Conservation (phyloP, 1,140 invertebrate genomes). For the Schlechtendalia chinensis region DNA sequence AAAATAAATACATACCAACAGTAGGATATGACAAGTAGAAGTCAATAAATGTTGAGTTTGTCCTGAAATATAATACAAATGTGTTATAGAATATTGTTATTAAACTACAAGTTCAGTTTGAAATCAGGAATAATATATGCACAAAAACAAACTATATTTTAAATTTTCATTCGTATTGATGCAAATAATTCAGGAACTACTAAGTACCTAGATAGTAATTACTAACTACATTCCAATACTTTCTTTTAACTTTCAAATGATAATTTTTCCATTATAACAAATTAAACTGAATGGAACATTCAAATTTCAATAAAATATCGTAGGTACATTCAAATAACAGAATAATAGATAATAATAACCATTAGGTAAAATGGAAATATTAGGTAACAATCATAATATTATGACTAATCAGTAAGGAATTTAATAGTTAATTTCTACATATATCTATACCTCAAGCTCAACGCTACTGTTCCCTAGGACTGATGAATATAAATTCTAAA, state of each 20-base stretch:
- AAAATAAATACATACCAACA: constrained; percentile 3
- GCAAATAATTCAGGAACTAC: too few relatives aligned
- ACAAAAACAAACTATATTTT: too few relatives aligned
- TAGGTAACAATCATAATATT: not conserved
- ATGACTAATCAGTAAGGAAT: constrained; percentile 8
- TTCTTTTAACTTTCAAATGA: too few relatives aligned
- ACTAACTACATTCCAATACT: too few relatives aligned
- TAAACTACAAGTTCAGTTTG: too few relatives aligned
- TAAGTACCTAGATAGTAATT: too few relatives aligned
- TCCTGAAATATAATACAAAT: constrained; percentile 13
- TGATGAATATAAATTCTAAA: not conserved
- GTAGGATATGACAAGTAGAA: not conserved
- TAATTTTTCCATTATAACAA: too few relatives aligned
- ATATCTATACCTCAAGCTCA: too few relatives aligned
- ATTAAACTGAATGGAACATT: not conserved
- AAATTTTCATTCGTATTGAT: not conserved
- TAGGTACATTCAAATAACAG: not conserved
- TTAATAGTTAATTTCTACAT: not conserved
- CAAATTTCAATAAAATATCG: not conserved
- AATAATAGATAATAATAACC: not conserved
- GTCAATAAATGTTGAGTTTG: not conserved
- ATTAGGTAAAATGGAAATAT: not conserved
- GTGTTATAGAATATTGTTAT: not conserved
- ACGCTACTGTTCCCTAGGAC: too few relatives aligned
- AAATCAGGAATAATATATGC: too few relatives aligned